Evolutionary conservation across 92 coral and sea anemone species (phyloP), one percentile per base, ranked within the genome.

Genomic region (Bergia puertoricense): DNA sequence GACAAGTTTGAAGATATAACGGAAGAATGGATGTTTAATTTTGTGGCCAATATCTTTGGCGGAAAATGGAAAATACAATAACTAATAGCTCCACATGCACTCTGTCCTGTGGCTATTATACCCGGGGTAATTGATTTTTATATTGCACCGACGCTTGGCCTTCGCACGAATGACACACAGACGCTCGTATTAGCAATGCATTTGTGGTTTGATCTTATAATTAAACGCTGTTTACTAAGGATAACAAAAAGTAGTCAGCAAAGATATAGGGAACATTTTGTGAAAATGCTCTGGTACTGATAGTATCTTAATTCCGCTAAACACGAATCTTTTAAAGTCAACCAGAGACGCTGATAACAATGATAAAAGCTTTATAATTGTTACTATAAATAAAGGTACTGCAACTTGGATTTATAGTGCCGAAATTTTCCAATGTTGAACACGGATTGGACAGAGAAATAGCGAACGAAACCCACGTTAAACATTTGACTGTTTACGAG

Each of bases 61-160:
- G 22, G 48, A 74, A 74, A 74, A 74, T 74, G 48, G 78, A 74
- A 74, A 74, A 39, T 74, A 74, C 48, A 74, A n/a, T 13, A 7
- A n/a, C 13, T 42, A 74, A 42, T 38, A 74, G 20, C 30, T 74
- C 44, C 77, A 37, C 44, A 42, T 37, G 20, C 22, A 8, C 42
- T 74, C 39, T n/a, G 42, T 73, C 42, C 13, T 30, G 9, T 73
- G 44, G 42, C 77, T 3, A 39, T 74, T 13, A 72, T 1, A 72
- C 9, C 18, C 15, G 46, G 22, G 22, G 43, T 37, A 74, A 39
- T 74, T 42, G 78, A 13, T 36, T 74, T 30, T 38, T 38, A 62
- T 74, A 42, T 74, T 74, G 45, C 45, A 38, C 78, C 45, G 15
- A 5, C 6, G 8, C 48, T 74, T 18, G 20, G 14, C 44, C 44